A percentile compares a stretch with the other conserved stretches of the same genome.
phyloP scores from a whole-genome alignment of 2,113 vertebrate species.

The Scalopus aquaticus region DNA sequence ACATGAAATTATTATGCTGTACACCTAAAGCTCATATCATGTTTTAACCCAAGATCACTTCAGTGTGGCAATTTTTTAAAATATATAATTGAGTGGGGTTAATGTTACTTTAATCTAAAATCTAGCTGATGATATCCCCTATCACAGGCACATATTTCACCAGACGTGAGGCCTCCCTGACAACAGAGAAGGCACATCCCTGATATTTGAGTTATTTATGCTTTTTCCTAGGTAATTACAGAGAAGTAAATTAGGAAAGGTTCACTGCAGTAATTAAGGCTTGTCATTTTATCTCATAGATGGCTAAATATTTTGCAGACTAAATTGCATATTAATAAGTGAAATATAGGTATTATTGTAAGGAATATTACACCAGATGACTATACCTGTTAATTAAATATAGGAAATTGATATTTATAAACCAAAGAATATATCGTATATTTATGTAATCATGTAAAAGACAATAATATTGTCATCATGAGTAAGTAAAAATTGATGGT shows the following conservation, averaged over 20 bases:
- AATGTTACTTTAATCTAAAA: background rate
- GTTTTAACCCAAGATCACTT: background rate
- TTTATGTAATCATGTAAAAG: background rate
- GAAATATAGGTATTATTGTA: background rate
- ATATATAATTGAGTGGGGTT: background rate
- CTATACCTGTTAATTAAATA: background rate
- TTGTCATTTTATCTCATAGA: background rate
- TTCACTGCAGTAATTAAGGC: background rate
- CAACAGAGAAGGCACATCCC: background rate
- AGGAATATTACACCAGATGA: background rate
- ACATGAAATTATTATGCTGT: background rate
- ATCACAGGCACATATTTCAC: background rate
- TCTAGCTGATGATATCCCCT: background rate
- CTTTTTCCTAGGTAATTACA: background rate
- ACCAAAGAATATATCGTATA: background rate
- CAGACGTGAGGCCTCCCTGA: background rate
- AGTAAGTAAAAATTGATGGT: background rate
- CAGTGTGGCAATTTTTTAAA: background rate
- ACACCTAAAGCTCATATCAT: background rate
- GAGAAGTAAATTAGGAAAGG: background rate
- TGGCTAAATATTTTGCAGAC: background rate
- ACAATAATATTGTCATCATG: background rate
- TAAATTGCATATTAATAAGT: background rate
- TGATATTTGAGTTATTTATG: background rate
- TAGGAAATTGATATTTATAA: background rate